A percentile compares a stretch with the other conserved stretches of the same genome.
Conservation (phyloP, 35 echinoderm and acorn worm genomes). For the Nesometra sesokonis region DNA sequence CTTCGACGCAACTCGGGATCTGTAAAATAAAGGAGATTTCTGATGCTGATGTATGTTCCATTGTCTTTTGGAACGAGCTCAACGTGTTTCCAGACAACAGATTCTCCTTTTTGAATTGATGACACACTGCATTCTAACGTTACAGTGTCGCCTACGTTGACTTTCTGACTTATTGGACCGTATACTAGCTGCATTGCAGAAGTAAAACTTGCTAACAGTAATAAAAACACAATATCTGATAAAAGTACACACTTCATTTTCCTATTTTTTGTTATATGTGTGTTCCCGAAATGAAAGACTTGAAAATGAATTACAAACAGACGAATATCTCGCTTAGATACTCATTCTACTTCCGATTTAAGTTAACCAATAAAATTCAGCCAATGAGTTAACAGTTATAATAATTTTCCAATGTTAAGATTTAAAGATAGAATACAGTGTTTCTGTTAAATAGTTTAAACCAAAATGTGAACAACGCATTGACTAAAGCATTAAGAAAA, state of each 20-base stretch:
- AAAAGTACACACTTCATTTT: not conserved
- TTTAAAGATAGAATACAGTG: too few relatives aligned
- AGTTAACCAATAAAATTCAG: not conserved
- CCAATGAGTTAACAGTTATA: not conserved
- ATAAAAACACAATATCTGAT: not conserved
- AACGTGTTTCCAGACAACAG: not conserved
- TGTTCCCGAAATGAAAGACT: not conserved
- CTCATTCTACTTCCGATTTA: not conserved
- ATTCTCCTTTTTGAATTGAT: not conserved
- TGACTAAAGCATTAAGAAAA: too few relatives aligned
- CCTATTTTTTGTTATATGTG: not conserved
- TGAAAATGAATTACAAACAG: not conserved
- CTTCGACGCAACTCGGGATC: not conserved
- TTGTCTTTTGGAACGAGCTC: not conserved
- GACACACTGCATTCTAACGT: not conserved
- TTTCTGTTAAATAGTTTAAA: too few relatives aligned
- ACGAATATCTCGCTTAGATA: not conserved
- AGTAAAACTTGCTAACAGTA: not conserved
- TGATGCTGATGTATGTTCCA: not conserved
- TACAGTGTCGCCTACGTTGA: not conserved
- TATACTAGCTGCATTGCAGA: not conserved
- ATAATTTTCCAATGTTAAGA: too few relatives aligned
- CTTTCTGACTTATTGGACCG: not conserved
- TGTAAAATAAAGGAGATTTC: not conserved
- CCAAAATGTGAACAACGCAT: too few relatives aligned